Conservation (phyloP, 1,140 invertebrate species). For the Bombus consobrinus region DNA sequence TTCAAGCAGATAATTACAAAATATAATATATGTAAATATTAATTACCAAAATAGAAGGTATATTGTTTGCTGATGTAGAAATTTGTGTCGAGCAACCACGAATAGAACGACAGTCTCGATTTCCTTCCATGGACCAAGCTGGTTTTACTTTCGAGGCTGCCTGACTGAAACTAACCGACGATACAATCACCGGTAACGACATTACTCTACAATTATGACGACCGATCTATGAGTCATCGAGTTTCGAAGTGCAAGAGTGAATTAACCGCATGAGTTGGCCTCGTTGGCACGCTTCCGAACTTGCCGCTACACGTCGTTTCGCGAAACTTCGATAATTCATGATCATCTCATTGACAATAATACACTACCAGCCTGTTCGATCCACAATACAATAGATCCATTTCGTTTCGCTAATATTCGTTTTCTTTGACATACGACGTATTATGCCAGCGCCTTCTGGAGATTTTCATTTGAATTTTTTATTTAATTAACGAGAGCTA, state of each 20-base stretch:
- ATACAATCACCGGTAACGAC: slow-evolving; percentile 56
- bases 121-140: neutral
- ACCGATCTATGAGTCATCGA: slow-evolving; percentile 61
- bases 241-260: slow-evolving; percentile 65
- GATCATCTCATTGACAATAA: slow-evolving; percentile 56
- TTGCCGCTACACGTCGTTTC: slow-evolving; percentile 31
- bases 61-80: neutral
- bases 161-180: slow-evolving; percentile 36
- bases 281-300: slow-evolving; percentile 56
- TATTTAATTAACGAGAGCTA: neutral
- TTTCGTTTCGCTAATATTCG: neutral
- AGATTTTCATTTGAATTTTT: neutral
- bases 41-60: neutral
- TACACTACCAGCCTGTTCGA: slow-evolving; percentile 26
- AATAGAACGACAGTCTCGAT: neutral
- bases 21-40: neutral
- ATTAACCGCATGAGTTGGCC: slow-evolving; percentile 64
- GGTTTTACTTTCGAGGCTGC: slow-evolving; percentile 29
- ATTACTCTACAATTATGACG: slow-evolving; percentile 65
- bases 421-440: no score
- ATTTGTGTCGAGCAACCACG: neutral
- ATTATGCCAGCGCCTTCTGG: no score
- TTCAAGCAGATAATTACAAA: neutral
- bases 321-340: slow-evolving; percentile 57
- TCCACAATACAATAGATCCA: neutral